Evolutionary conservation across 2,113 vertebrate species (phyloP), one percentile per base, ranked within the genome.

Genomic region (Laterallus jamaicensis): DNA sequence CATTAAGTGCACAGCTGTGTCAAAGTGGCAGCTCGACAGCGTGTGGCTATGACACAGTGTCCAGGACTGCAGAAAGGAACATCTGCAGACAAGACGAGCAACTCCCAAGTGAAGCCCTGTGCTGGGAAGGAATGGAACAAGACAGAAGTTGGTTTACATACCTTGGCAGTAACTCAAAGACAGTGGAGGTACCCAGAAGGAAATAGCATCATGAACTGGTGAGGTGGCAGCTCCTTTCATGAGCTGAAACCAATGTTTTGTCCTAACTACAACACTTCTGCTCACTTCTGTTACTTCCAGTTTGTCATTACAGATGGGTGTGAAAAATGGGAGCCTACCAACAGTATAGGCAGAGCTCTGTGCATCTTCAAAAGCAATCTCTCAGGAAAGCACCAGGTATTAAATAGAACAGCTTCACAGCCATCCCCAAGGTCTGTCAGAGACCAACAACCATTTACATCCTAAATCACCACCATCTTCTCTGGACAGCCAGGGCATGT

Each of bases 291-390:
- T 47, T 83, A 86, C 62, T 91, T 93, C 76, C 88, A 84, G 50
- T 62, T 86, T 88, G 68, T 49, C 22, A 77, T 81, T 78, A 95
- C 18, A 75, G 49, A 81, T 54, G 37, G 21, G 62, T 75, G 69
- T 91, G 73, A 94, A 86, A 93, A 93, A 78, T 79, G 49, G 92
- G 92, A 95, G 18, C 9, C 49, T 79, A 88, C 37, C 86, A 93
- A 79, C 10, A 79, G 44, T 10, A 69, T 15, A 71, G 49, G 74
- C 73, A 91, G 62, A 87, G 16, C 28, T 71, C 66, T 73, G n/a
- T 42, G 49, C 50, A 84, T 66, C 91, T 92, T 79, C 81, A 64
- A 76, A 87, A 56, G n/a, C 49, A 86, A 66, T 19, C 66, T 11
- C 69, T 70, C 67, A 74, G 50, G 47, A 77, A 82, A 95, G 77